Conservation (phyloP, 2,888 invertebrate genomes). For the Adela reaumurella region DNA sequence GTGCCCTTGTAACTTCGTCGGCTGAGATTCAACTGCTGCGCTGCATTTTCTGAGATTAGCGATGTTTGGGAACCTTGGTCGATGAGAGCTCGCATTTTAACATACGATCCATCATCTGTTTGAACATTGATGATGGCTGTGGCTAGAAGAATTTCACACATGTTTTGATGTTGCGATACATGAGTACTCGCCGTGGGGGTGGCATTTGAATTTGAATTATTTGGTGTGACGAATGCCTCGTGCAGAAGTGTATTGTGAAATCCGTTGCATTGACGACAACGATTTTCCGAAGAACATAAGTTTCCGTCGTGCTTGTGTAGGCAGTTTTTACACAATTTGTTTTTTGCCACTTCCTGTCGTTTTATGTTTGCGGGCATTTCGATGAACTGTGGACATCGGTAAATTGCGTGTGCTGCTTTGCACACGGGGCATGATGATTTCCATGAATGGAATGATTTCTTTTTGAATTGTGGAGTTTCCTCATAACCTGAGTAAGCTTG, state of each 20-base stretch:
- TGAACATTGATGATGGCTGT: too few species aligned
- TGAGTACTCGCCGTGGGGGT: conserved; percentile 4
- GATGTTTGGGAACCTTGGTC: conserved; percentile 12
- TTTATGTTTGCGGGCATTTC: too few species aligned
- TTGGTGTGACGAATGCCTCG: too few species aligned
- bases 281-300: conserved; percentile 9
- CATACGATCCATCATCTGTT: too few species aligned
- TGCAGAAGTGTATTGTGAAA: too few species aligned
- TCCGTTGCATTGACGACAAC: conserved; percentile 7
- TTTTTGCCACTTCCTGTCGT: neutral
- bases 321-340: neutral
- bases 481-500: too few species aligned
- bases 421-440: neutral
- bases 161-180: too few species aligned
- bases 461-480: too few species aligned
- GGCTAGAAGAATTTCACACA: too few species aligned
- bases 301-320: conserved; percentile 1
- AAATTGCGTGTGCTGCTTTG: neutral
- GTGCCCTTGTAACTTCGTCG: conserved; percentile 3
- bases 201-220: neutral
- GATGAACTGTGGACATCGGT: too few species aligned
- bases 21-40: conserved; percentile 7
- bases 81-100: conserved; percentile 10
- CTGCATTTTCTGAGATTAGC: conserved; percentile 11
- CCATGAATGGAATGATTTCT: too few species aligned